Evolutionary conservation across 2,797 vertebrate genomes (phyloP).

Genomic region (Gadopsis bispinosus): DNA sequence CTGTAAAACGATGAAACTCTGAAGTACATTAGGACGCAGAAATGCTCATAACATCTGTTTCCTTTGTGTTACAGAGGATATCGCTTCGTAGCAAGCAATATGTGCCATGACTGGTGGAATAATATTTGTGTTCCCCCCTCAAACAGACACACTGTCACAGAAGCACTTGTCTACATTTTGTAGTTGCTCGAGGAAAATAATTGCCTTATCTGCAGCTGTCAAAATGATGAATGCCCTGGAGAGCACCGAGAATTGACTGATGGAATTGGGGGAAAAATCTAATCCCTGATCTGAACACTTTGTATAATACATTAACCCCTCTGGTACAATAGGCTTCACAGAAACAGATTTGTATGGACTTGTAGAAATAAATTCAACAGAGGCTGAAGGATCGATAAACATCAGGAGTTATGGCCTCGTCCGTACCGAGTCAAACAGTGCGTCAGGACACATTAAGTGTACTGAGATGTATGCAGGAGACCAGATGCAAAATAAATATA

Average conservation of each 20-base stretch:
- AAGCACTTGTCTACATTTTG: constrained; percentile 87
- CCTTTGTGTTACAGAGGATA: constrained; percentile 74
- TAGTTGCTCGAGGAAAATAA: constrained; percentile 87
- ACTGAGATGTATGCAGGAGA: constrained; percentile 56
- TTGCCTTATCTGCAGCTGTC: constrained; percentile 89
- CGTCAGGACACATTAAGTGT: constrained; percentile 50
- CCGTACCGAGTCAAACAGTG: constrained; percentile 61
- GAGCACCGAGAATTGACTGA: constrained; percentile 85
- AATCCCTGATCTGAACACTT: constrained; percentile 87
- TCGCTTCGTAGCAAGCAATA: constrained; percentile 70
- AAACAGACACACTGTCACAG: constrained; percentile 85
- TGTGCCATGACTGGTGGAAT: constrained; percentile 77
- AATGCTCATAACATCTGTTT: constrained; percentile 77
- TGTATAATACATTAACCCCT: constrained; percentile 85
- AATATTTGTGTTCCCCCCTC: constrained; percentile 80
- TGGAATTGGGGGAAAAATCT: constrained; percentile 84
- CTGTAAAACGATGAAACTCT: constrained; percentile 43
- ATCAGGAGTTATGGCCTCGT: constrained; percentile 69
- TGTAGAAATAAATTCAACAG: constrained; percentile 76
- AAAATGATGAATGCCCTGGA: constrained; percentile 87
- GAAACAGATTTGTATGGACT: constrained; percentile 82
- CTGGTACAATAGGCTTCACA: constrained; percentile 77
- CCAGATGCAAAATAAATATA: constrained; percentile 12
- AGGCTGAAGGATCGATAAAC: constrained; percentile 80
- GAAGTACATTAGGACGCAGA: constrained; percentile 68